phyloP scores from a whole-genome alignment of 2,888 invertebrate species.

The Bruchidius siliquastri region DNA sequence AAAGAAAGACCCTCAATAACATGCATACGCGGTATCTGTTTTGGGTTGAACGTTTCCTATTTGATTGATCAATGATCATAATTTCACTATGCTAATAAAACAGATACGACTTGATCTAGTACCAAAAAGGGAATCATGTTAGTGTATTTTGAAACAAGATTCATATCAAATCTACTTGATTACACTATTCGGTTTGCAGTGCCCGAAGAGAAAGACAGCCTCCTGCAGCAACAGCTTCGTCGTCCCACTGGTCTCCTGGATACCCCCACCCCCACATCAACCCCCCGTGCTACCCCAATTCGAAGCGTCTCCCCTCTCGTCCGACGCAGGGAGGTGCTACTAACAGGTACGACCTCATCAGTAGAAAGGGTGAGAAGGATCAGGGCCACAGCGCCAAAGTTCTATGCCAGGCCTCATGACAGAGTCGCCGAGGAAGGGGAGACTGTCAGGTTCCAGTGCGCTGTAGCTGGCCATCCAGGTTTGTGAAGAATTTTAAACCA shows the following conservation, averaged over 20 bases:
- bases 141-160: too few species aligned
- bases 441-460: conserved; percentile 74
- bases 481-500: too few species aligned
- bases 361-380: conserved; percentile 25
- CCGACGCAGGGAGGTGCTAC: conserved; percentile 15
- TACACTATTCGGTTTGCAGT: too few species aligned
- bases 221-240: conserved; percentile 63
- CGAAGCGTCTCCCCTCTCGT: conserved; percentile 29
- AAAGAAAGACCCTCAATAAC: too few species aligned
- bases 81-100: too few species aligned
- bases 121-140: too few species aligned
- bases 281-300: conserved; percentile 30
- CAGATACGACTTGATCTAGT: too few species aligned
- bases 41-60: too few species aligned
- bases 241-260: conserved; percentile 56
- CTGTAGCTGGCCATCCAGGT: conserved; percentile 69
- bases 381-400: conserved; percentile 62
- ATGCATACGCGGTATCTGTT: too few species aligned
- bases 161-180: too few species aligned
- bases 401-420: conserved; percentile 82
- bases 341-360: conserved; percentile 2
- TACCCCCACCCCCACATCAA: conserved; percentile 24
- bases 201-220: conserved; percentile 77
- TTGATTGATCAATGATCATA: too few species aligned
- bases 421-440: conserved; percentile 81